Evolutionary conservation across 1,140 invertebrate species (phyloP), one percentile per base, ranked within the genome.

Genomic region (Lordiphosa mommai): DNA sequence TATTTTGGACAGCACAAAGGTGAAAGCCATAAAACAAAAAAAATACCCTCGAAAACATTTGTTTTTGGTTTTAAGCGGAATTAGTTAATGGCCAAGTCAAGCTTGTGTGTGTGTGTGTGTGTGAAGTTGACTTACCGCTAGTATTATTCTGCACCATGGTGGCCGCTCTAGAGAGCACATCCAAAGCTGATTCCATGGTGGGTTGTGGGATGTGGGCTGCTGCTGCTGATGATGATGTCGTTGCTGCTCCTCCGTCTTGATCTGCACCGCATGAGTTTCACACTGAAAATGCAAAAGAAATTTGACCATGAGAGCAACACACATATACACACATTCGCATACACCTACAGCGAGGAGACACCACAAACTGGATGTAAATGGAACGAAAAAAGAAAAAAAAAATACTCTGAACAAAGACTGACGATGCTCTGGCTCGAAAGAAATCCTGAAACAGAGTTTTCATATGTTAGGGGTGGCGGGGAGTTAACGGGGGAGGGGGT

Each of bases 101-200:
- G 33, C 27, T 29, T 30, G 34, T 12, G 41, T 29, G 9, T 33
- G 47, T 8, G 4, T 16, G 7, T 27, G 7, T 44, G 14, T 16
- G 1, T 43, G 14, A 23, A 30, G 17, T 7, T 30, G n/a, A 89
- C 89, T 87, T 61, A 91, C 90, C 90, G 63, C 86, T 89, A 41
- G 88, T 67, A 90, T 91, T 91, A 74, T 95, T 94, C 89, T 95
- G 94, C 68, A 96, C 93, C 95, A 97, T 96, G n/a, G 95, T 96
- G 16, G 96, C 96, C 52, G 95, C 96, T 86, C 95, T 92, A 44
- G 95, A 96, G 61, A 97, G 91, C 69, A 97, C 95, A 86, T 97
- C 95, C 86, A 97, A 90, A 50, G 96, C 94, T 59, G 95, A 94
- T 91, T 97, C 96, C 88, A 95, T 92, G 33, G 52, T 76, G 34